A percentile compares a stretch with the other conserved stretches of the same genome.
Conservation (phyloP, 2,113 vertebrate genomes). For the Casuarius casuarius region DNA sequence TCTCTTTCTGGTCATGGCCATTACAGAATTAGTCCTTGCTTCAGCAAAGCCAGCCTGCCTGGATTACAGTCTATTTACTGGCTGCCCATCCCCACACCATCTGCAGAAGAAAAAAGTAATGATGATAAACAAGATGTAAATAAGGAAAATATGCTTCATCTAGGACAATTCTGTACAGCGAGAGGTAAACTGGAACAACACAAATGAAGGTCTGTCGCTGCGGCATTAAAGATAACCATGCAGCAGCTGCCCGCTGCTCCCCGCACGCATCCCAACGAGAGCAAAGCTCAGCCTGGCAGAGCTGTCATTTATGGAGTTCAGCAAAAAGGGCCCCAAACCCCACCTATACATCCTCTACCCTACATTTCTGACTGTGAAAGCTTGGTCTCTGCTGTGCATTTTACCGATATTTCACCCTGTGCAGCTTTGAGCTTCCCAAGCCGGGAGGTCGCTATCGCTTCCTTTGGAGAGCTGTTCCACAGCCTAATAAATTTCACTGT, state of each 20-base stretch:
- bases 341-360: neutral
- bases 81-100: neutral
- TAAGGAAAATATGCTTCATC: neutral
- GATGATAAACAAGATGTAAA: neutral
- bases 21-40: neutral
- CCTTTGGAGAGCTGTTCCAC: neutral
- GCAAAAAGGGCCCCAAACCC: neutral
- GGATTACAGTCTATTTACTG: neutral
- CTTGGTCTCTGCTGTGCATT: neutral
- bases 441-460: neutral
- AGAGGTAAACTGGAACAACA: neutral
- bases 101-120: neutral
- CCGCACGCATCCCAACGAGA: neutral
- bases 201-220: neutral
- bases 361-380: neutral
- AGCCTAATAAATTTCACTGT: neutral
- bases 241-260: neutral
- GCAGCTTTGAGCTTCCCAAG: neutral
- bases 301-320: neutral
- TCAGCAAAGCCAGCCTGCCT: neutral
- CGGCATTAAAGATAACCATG: neutral
- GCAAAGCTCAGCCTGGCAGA: neutral
- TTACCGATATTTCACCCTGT: neutral
- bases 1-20: neutral
- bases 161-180: neutral